These are phyloP conservation scores for Leguminivora glycinivorella DNA, from an alignment of 1,140 invertebrate genomes.

Conservation along the genomic window DNA sequence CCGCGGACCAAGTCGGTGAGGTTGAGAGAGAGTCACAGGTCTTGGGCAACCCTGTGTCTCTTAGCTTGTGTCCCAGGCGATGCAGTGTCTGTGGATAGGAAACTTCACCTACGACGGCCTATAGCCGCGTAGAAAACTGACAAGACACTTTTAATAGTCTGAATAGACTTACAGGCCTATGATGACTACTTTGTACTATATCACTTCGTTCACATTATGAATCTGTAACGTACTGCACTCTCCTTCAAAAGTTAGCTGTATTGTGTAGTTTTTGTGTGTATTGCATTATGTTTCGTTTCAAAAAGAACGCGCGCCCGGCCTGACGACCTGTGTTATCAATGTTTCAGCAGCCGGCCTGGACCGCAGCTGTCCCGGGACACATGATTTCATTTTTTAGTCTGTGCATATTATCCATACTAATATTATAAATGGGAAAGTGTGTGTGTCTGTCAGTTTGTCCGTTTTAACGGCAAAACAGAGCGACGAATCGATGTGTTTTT, in stretches of 20 bases:
- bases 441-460: too few species aligned
- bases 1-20: too few species aligned
- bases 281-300: not conserved
- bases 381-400: conserved; percentile 5
- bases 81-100: too few species aligned
- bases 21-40: too few species aligned
- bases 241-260: not conserved
- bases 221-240: not conserved
- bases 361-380: not conserved
- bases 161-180: too few species aligned
- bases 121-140: not conserved
- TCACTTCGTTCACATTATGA: not conserved
- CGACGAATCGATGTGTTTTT: too few species aligned
- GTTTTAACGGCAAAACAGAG: too few species aligned
- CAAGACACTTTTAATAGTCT: too few species aligned
- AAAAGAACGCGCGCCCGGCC: not conserved
- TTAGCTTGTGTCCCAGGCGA: too few species aligned
- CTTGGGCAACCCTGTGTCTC: too few species aligned
- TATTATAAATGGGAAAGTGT: not conserved
- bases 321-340: not conserved
- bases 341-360: conserved; percentile 1
- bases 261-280: not conserved
- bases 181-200: too few species aligned
- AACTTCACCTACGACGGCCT: too few species aligned
- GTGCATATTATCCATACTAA: not conserved